phyloP scores from a whole-genome alignment of 2,113 vertebrate species.

The Lucifuga dentata region DNA sequence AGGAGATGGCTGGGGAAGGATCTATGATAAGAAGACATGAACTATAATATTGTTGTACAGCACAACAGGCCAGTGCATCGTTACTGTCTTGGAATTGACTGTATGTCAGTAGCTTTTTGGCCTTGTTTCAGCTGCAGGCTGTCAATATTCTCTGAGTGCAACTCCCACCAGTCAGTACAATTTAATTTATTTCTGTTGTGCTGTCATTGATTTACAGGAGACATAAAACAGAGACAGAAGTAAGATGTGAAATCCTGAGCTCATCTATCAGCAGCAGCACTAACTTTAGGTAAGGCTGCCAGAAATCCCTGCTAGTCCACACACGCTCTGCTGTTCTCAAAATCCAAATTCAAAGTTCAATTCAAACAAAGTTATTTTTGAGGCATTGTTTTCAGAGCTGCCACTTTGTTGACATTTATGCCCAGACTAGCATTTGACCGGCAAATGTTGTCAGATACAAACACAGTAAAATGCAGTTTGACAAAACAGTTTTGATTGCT shows the following conservation, averaged over 20 bases:
- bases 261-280: background rate
- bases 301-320: conserved; percentile 5
- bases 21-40: conserved; percentile 38
- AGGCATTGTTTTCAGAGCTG: background rate
- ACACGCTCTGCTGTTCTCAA: conserved; percentile 6
- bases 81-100: conserved; percentile 26
- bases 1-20: conserved; percentile 50
- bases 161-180: conserved; percentile 8
- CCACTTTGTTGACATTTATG: conserved; percentile 1
- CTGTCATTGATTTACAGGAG: conserved; percentile 22
- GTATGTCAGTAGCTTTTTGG: conserved; percentile 41
- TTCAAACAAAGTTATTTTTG: conserved; percentile 2
- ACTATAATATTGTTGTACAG: conserved; percentile 49
- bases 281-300: background rate
- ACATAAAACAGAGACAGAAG: conserved; percentile 11
- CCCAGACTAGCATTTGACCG: background rate
- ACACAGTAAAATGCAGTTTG: background rate
- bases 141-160: conserved; percentile 9
- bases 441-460: background rate
- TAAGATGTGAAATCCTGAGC: background rate
- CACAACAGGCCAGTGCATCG: conserved; percentile 37
- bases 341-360: background rate
- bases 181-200: conserved; percentile 4
- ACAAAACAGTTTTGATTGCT: background rate
- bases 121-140: conserved; percentile 22